These are phyloP conservation scores for Octopus sinensis DNA, from an alignment of 1,140 invertebrate genomes.

Conservation along the genomic window DNA sequence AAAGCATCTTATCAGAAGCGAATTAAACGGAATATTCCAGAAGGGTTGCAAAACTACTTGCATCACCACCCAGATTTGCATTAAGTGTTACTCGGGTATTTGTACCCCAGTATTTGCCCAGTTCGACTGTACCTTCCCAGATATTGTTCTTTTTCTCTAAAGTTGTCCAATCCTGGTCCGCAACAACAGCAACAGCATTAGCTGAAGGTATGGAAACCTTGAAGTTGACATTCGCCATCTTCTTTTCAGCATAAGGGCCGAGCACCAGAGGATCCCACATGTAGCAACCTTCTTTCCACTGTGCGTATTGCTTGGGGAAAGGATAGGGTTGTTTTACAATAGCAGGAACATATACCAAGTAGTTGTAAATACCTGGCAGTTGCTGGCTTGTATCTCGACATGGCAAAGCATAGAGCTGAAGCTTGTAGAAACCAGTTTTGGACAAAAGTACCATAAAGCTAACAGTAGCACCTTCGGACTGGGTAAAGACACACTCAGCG, in stretches of 20 bases:
- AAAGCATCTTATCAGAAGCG: too few relatives aligned
- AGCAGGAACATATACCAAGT: conserved; percentile 51
- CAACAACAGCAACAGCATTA: conserved; percentile 49
- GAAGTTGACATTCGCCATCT: conserved; percentile 36
- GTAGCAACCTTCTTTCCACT: conserved; percentile 59
- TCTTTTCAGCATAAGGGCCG: conserved; percentile 22
- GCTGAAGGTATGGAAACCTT: conserved; percentile 50
- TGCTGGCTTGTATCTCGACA: conserved; percentile 47
- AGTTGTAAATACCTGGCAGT: conserved; percentile 57
- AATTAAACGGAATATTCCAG: conserved; percentile 48
- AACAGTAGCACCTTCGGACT: conserved; percentile 40
- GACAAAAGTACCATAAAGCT: conserved; percentile 49
- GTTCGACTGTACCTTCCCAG: conserved; percentile 45
- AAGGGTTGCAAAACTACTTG: conserved; percentile 52
- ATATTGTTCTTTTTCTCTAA: conserved; percentile 43
- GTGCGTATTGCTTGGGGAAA: conserved; percentile 57
- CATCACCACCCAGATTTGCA: conserved; percentile 52
- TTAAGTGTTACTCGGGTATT: conserved; percentile 47
- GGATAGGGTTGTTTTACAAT: conserved; percentile 38
- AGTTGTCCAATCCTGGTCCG: conserved; percentile 53
- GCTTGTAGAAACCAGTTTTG: conserved; percentile 52
- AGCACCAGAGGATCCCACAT: conserved; percentile 49
- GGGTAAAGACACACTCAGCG: conserved; percentile 53
- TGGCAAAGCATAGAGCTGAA: conserved; percentile 56
- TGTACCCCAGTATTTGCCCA: conserved; percentile 36